Conservation (phyloP, 2,888 invertebrate species). For the Oeneis ivallda region DNA sequence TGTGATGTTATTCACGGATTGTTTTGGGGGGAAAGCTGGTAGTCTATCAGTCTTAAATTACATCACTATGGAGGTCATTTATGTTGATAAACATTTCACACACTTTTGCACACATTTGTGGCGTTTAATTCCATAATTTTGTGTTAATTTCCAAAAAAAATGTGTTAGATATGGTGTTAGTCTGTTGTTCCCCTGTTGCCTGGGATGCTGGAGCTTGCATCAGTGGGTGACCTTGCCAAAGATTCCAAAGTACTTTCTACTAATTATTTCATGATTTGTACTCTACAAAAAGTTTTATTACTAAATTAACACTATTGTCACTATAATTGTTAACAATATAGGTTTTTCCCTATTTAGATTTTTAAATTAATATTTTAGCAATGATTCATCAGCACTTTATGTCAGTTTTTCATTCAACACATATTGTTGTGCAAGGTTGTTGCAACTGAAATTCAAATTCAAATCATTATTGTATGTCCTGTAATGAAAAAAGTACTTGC, state of each 20-base stretch:
- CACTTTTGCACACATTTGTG: slow-evolving; percentile 54
- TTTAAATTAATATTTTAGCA: neutral
- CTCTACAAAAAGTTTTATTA: neutral
- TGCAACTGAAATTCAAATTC: no score
- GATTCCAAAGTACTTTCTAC: slow-evolving; percentile 59
- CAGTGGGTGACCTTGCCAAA: slow-evolving; percentile 56
- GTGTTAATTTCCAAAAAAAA: neutral
- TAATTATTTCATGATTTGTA: slow-evolving; percentile 42
- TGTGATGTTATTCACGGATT: slow-evolving; percentile 36
- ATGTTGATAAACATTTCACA: slow-evolving; percentile 76
- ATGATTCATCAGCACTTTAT: neutral
- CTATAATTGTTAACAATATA: no score
- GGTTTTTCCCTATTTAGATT: neutral
- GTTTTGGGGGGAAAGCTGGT: slow-evolving; percentile 77
- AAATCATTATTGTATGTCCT: no score
- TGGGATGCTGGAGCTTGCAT: slow-evolving; percentile 47
- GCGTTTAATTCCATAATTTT: slow-evolving; percentile 27
- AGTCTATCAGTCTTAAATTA: slow-evolving; percentile 72
- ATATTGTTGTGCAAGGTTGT: no score
- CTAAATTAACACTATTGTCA: neutral
- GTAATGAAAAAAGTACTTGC: no score
- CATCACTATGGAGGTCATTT: slow-evolving; percentile 76
- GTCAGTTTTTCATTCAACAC: neutral
- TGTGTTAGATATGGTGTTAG: neutral
- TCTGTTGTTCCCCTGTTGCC: slow-evolving; percentile 17